phyloP scores from a whole-genome alignment of 2,113 vertebrate species.

The Hyperopisus bebe region DNA sequence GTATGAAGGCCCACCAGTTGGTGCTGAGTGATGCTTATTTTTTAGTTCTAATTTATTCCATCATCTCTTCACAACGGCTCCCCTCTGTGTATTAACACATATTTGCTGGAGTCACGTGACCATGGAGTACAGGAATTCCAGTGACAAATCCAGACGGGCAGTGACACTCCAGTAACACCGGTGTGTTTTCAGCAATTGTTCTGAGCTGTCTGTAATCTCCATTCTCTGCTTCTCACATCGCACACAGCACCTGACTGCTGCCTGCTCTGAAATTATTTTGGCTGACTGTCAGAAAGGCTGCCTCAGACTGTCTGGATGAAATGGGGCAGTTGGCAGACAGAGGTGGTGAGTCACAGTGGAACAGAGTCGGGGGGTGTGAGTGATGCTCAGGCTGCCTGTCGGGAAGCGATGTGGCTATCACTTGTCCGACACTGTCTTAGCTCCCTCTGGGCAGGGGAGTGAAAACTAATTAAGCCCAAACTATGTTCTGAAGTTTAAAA shows the following conservation, averaged over 20 bases:
- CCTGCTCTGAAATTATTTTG: conserved; percentile 3
- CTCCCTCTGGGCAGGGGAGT: not conserved
- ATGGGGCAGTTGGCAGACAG: conserved; percentile 11
- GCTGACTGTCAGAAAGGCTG: conserved; percentile 9
- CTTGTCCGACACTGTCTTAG: not conserved
- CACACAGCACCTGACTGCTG: not conserved
- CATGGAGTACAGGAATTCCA: not conserved
- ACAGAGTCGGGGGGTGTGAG: not conserved
- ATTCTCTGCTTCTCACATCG: not conserved
- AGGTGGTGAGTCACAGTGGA: conserved; percentile 7
- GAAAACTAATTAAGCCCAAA: not conserved
- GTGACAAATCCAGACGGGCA: not conserved
- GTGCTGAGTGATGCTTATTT: not conserved
- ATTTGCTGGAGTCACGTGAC: not conserved
- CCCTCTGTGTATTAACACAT: not conserved
- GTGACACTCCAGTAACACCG: not conserved
- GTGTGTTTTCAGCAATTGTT: not conserved
- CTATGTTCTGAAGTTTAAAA: not conserved
- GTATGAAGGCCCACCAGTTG: not conserved
- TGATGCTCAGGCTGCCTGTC: not conserved
- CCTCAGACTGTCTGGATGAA: not conserved
- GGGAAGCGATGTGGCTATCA: not conserved
- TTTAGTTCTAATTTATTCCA: not conserved
- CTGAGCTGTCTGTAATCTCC: not conserved
- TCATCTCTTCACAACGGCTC: not conserved